Percentiles rank a stretch among this genome's conserved stretches.
These are phyloP conservation scores for Muraenolepis orangiensis DNA, from an alignment of 2,797 vertebrate species.

Conservation along the genomic window DNA sequence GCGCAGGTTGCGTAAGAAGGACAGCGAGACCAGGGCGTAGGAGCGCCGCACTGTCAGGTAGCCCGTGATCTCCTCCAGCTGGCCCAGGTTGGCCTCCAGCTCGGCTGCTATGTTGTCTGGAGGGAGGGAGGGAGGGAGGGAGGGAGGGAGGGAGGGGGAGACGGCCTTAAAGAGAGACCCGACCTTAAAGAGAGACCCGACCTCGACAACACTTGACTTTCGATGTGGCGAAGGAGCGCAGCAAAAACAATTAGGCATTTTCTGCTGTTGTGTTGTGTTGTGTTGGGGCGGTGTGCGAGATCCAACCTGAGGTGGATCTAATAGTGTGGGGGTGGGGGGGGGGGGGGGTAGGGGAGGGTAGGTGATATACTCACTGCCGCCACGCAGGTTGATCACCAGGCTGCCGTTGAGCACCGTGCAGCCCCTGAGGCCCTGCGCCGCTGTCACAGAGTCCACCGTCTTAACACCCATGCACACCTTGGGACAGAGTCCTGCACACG, in stretches of 20 bases:
- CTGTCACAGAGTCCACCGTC: constrained; percentile 88
- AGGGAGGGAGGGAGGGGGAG: not conserved
- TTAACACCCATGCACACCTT: constrained; percentile 90
- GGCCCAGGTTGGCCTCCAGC: constrained; percentile 92
- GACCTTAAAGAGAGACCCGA: not conserved
- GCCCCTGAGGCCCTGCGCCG: constrained; percentile 88
- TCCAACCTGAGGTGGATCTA: too few relatives aligned
- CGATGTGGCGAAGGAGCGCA: too few relatives aligned
- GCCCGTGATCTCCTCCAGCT: constrained; percentile 95
- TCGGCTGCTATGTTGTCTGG: constrained; percentile 95
- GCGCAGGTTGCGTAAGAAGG: constrained; percentile 91
- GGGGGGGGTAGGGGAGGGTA: constrained; percentile 23
- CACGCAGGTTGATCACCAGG: constrained; percentile 89
- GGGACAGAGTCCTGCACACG: constrained; percentile 90
- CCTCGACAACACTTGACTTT: too few relatives aligned
- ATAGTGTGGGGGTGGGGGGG: not conserved
- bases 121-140: constrained; percentile 25
- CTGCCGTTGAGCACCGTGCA: constrained; percentile 94
- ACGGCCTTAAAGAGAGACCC: not conserved
- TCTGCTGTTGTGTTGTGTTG: too few relatives aligned
- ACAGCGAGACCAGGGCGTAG: constrained; percentile 93
- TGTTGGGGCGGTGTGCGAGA: too few relatives aligned
- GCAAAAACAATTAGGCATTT: too few relatives aligned
- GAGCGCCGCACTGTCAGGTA: constrained; percentile 92
- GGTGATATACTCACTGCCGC: constrained; percentile 93